Conservation (phyloP, 2,888 invertebrate genomes). For the Eupeodes latifasciatus region DNA sequence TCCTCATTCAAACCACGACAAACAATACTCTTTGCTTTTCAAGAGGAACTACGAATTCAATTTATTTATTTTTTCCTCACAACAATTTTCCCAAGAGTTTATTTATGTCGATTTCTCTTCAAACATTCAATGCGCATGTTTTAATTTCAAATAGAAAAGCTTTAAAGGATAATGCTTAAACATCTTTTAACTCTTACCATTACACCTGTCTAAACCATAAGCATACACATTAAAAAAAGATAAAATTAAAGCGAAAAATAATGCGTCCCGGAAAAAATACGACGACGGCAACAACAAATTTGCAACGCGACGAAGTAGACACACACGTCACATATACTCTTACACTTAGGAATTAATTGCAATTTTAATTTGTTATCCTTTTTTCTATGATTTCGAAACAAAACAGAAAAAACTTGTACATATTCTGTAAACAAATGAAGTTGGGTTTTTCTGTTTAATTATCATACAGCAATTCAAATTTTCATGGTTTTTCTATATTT, state of each 20-base stretch:
- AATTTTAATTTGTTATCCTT: conserved; percentile 19
- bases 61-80: too few species aligned
- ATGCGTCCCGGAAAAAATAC: conserved; percentile 49
- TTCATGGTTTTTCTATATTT: conserved; percentile 4
- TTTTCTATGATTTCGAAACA: conserved; percentile 1
- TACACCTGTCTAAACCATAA: conserved; percentile 28
- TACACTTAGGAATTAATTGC: conserved; percentile 11
- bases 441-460: conserved; percentile 30
- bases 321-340: neutral
- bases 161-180: conserved; percentile 22
- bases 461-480: conserved; percentile 13
- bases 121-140: conserved; percentile 14
- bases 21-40: too few species aligned
- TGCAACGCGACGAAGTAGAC: neutral
- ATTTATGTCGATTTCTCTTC: conserved; percentile 13
- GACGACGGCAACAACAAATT: conserved; percentile 44
- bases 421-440: conserved; percentile 25
- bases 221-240: neutral
- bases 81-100: too few species aligned
- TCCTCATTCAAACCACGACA: too few species aligned
- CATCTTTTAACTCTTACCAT: neutral
- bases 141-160: neutral
- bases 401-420: conserved; percentile 1
- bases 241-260: neutral
- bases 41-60: too few species aligned